These are phyloP conservation scores for Machimus atricapillus DNA, from an alignment of 2,888 invertebrate species.

Conservation along the genomic window DNA sequence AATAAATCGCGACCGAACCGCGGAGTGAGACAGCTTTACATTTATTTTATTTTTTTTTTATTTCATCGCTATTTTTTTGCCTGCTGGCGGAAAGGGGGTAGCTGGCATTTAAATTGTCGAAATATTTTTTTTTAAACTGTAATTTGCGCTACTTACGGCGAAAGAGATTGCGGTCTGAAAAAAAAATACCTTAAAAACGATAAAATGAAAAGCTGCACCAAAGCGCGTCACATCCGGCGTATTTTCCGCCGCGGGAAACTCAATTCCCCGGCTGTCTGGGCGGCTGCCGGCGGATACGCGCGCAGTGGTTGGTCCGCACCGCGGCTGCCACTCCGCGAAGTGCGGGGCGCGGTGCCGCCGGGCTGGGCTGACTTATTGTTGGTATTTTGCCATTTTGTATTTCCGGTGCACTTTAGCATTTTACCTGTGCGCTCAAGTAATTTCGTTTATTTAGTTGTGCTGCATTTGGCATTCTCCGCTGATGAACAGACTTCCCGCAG, in stretches of 20 bases:
- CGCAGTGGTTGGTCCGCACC: neutral
- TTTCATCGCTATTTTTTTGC: neutral
- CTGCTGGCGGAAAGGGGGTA: neutral
- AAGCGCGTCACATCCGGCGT: neutral
- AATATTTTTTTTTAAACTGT: neutral
- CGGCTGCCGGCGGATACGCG: neutral
- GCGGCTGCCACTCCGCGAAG: neutral
- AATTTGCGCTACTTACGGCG: neutral
- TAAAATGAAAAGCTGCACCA: neutral
- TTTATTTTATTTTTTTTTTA: neutral
- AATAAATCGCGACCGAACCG: neutral
- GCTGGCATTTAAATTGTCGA: neutral
- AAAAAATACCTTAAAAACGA: neutral
- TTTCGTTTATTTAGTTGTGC: neutral
- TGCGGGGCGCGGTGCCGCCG: neutral
- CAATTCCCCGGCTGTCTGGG: neutral
- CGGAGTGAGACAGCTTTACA: neutral
- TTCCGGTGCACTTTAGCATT: constrained; percentile 27
- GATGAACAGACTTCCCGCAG: neutral
- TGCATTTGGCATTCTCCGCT: neutral
- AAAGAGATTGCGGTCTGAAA: neutral
- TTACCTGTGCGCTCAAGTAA: neutral
- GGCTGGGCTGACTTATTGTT: neutral
- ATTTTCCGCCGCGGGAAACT: neutral
- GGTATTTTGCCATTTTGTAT: constrained; percentile 9